Evolutionary conservation across 2,888 invertebrate genomes (phyloP).

Genomic region (Spicauda simplicius): DNA sequence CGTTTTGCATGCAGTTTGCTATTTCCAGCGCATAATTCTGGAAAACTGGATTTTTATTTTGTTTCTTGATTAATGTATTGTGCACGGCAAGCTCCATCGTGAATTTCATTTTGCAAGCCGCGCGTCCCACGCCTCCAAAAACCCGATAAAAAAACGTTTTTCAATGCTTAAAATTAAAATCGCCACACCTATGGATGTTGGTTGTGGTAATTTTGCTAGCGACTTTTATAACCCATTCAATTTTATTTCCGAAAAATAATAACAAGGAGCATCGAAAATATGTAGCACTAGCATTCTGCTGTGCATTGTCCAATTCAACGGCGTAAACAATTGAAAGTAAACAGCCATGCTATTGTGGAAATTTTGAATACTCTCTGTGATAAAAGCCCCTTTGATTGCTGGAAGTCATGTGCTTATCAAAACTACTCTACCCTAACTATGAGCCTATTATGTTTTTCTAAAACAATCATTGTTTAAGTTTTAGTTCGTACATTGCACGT

Average conservation of each 20-base stretch:
- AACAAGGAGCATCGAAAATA: background rate
- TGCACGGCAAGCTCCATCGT: background rate
- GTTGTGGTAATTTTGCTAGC: background rate
- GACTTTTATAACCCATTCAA: background rate
- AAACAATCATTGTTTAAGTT: too few species aligned
- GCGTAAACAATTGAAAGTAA: background rate
- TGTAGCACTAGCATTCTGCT: background rate
- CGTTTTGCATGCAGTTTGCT: too few species aligned
- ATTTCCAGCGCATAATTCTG: too few species aligned
- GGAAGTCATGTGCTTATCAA: too few species aligned
- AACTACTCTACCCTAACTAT: too few species aligned
- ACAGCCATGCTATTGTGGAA: too few species aligned
- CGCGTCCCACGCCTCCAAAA: constrained; percentile 1
- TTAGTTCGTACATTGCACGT: too few species aligned
- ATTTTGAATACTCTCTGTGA: too few species aligned
- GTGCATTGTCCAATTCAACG: background rate
- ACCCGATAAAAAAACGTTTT: background rate
- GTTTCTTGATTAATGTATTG: background rate
- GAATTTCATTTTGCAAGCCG: background rate
- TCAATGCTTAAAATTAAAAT: constrained; percentile 3
- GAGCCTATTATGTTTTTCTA: too few species aligned
- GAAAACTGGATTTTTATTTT: background rate
- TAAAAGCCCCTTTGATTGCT: too few species aligned
- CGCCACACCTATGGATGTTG: background rate
- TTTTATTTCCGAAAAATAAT: background rate